Evolutionary conservation across 2,888 invertebrate species (phyloP), one percentile per base, ranked within the genome.

Genomic region (Eupithecia subumbrata): DNA sequence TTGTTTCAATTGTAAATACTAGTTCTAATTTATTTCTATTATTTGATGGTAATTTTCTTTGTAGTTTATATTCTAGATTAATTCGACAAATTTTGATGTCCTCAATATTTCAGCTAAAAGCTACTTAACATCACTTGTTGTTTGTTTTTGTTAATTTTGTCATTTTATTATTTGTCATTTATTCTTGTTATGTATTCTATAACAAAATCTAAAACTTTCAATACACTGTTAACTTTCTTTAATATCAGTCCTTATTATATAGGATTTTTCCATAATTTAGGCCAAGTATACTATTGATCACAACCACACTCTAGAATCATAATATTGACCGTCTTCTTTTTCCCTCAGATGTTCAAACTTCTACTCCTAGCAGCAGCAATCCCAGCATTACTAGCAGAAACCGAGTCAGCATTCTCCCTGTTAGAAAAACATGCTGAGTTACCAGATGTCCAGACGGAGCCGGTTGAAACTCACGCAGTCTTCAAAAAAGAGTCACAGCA

Each of bases 301-400:
- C 9, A 18, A 5, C 11, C 2, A 22, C 9, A 56, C 56, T 11
- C 11, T 52, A n/a, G 9, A 52, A 56, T 60, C 25, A 25, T 12
- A 25, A 60, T 60, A 56, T 22, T 22, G 22, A 64, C 11, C 60
- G 5, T 14, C 30, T 48, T 3, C 40, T 37, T 60, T 18, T 22
- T 73, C 79, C 71, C 74, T 78, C 87, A 94, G 94, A 93, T 94
- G 93, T 80, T 84, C 69, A 89, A 86, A 82, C 72, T 77, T 70
- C 16, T 89, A 1, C 56, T 90, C 7, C 68, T 89, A 52, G 84
- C 82, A 7, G 64, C 90, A n/a, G 82, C 83, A 18, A 77, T 83
- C n/a, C 77, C 86, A 70, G 88, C 79, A 8, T 81, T 86, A 5
- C 78, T 91, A 37, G 91, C 92, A 22, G 94, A 94, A 84, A 82